Evolutionary conservation across 2,113 vertebrate genomes (phyloP), one percentile per base, ranked within the genome.

Genomic region (Menura novaehollandiae): DNA sequence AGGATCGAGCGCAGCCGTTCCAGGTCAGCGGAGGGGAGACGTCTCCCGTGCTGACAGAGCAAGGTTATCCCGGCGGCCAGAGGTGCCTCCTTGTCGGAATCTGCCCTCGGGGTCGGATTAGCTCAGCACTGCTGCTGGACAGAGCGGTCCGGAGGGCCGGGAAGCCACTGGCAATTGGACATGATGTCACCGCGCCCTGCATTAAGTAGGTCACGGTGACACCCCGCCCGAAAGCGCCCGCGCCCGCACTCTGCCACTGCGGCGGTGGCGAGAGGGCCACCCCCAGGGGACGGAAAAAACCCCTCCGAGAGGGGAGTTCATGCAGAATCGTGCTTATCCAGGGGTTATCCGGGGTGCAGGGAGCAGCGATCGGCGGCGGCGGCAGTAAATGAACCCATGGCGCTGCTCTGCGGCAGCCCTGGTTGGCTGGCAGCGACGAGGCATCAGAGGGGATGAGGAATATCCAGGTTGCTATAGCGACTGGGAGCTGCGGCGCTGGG

Each of bases 381-480:
- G 47, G 79, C 77, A 35, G 74, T 7, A 5, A 10, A 14, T 1
- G 49, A 59, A 10, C 7, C 63, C 62, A 5, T 20, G 37, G 11
- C 8, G 8, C 18, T 16, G 88, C 74, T 91, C 63, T 46, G 85
- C 93, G 12, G 14, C 91, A 67, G 86, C 76, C 93, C 33, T 33
- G 71, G 13, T 88, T 93, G 93, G 92, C 90, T 94, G 77, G 97
- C 91, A 59, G 81, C 46, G 49, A 49, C 11, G 68, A 96, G 97
- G 97, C 98, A 98, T 98, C 98, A 98, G 98, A 98, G 97, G 98
- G 98, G 98, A 97, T 97, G 96, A 97, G 98, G 98, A 88, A 95
- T 93, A 76, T 85, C 88, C 93, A 52, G 88, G 98, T 99, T 98
- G 96, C 98, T 95, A 98, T 98, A 96, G 99, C 82, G 97, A 99